A percentile compares a stretch with the other conserved stretches of the same genome.
These are phyloP conservation scores for Sphaerodactylus townsendi DNA, from an alignment of 2,113 vertebrate genomes.

Conservation along the genomic window DNA sequence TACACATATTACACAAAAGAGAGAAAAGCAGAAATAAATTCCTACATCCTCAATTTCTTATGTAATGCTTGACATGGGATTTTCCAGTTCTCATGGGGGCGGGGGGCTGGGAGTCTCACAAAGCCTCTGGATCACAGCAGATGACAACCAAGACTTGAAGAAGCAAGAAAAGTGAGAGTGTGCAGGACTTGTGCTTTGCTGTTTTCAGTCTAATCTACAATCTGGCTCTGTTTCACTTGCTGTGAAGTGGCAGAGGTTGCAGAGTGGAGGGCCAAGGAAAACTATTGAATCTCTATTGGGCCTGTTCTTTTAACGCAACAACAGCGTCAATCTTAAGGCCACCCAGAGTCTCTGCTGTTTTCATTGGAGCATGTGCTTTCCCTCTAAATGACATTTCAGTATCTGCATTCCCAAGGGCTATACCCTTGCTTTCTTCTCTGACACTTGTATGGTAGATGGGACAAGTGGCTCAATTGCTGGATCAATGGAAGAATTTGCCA, in stretches of 20 bases:
- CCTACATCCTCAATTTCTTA: not conserved
- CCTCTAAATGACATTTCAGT: constrained; percentile 4
- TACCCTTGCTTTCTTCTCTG: not conserved
- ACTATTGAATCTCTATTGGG: not conserved
- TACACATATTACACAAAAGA: not conserved
- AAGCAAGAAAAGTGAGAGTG: not conserved
- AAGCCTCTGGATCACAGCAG: not conserved
- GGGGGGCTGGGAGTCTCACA: not conserved
- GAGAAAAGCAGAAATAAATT: not conserved
- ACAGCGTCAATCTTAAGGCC: not conserved
- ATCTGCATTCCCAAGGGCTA: not conserved
- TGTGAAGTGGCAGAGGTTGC: not conserved
- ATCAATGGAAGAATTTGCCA: constrained; percentile 21
- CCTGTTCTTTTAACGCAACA: not conserved
- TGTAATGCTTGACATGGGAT: not conserved
- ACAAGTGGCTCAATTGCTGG: constrained; percentile 8
- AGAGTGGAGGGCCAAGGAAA: not conserved
- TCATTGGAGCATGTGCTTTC: fast-evolving
- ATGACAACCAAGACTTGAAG: not conserved
- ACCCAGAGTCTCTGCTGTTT: not conserved
- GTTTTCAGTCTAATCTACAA: not conserved
- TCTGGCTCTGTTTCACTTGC: not conserved
- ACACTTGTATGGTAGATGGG: constrained; percentile 5
- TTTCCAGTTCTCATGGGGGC: not conserved
- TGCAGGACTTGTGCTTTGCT: not conserved